Conservation (phyloP, 2,797 vertebrate genomes). For the Sebastes wilsoni region DNA sequence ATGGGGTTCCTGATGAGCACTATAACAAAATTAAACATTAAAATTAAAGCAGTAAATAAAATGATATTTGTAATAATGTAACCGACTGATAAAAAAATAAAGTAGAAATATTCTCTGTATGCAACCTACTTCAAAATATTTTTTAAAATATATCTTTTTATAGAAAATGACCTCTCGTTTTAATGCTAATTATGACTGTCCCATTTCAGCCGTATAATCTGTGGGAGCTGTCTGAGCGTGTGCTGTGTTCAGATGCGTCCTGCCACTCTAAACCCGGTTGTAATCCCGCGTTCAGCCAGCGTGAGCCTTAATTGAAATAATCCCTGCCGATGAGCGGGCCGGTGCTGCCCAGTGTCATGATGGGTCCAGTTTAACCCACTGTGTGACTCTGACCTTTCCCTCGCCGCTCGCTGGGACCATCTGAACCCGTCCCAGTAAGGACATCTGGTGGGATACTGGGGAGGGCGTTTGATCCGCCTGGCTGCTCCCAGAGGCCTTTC, state of each 20-base stretch:
- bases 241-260: constrained; percentile 71
- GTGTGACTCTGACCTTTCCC: constrained; percentile 86
- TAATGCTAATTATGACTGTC: constrained; percentile 36
- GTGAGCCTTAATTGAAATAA: constrained; percentile 86
- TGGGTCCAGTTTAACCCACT: constrained; percentile 87
- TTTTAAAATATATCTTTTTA: background rate
- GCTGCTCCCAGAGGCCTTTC: constrained; percentile 72
- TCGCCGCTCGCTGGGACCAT: constrained; percentile 81
- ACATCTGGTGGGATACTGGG: constrained; percentile 81
- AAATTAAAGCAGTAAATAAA: background rate
- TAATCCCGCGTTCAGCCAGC: constrained; percentile 79
- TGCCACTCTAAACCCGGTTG: constrained; percentile 68
- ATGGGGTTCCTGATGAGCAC: background rate
- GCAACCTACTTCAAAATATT: no score
- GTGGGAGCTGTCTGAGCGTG: constrained; percentile 57
- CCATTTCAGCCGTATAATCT: constrained; percentile 49
- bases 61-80: background rate
- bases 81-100: background rate
- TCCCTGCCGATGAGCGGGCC: constrained; percentile 73
- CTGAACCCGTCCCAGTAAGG: constrained; percentile 78
- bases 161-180: background rate
- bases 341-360: constrained; percentile 77
- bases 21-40: background rate
- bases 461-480: constrained; percentile 73
- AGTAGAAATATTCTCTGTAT: background rate